Conservation (phyloP, 2,113 vertebrate genomes). For the Plestiodon gilberti region DNA sequence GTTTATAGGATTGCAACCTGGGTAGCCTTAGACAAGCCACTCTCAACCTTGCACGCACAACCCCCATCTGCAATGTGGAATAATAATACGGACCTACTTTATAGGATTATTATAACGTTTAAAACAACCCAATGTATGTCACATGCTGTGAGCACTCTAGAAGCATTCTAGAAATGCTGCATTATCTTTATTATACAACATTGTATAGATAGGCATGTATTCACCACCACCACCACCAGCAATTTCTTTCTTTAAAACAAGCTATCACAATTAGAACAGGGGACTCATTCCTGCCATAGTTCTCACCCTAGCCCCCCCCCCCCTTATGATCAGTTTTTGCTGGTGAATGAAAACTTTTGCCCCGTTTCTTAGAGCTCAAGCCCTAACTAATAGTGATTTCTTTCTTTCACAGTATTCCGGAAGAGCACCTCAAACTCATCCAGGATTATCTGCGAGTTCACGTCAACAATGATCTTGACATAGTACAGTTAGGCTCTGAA, state of each 20-base stretch:
- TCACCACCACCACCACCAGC: not conserved
- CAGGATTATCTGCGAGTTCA: constrained; percentile 88
- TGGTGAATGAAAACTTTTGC: not conserved
- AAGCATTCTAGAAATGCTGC: not conserved
- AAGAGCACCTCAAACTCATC: constrained; percentile 89
- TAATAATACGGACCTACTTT: not conserved
- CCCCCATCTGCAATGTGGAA: not conserved
- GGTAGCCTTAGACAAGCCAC: not conserved
- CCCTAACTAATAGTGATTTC: not conserved
- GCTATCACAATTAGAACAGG: not conserved
- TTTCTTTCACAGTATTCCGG: constrained; percentile 78
- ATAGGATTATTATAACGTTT: not conserved
- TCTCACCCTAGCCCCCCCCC: not conserved
- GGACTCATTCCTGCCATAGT: not conserved
- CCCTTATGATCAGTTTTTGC: too few relatives aligned
- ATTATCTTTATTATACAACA: not conserved
- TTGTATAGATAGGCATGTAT: not conserved
- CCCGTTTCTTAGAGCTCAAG: not conserved
- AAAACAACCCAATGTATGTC: not conserved
- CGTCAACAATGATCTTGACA: constrained; percentile 84
- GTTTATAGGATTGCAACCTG: too few relatives aligned
- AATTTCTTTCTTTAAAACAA: not conserved
- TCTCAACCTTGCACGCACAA: not conserved
- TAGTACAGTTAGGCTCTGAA: constrained; percentile 82
- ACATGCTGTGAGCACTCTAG: not conserved